A percentile compares a stretch with the other conserved stretches of the same genome.
phyloP scores from a whole-genome alignment of 2,113 vertebrate genomes.

The Pholis gunnellus region DNA sequence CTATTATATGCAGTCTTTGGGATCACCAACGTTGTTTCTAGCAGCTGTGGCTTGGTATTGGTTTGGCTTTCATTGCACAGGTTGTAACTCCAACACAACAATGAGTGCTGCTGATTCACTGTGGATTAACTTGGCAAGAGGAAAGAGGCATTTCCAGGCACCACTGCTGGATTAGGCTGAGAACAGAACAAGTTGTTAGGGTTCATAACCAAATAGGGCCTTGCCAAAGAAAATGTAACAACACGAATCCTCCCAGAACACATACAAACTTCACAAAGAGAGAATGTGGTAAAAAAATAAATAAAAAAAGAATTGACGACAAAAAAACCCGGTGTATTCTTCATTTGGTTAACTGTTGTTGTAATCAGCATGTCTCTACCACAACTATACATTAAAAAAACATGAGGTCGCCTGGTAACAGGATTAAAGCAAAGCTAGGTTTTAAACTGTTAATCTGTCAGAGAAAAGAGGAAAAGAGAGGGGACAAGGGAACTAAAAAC shows the following conservation, averaged over 20 bases:
- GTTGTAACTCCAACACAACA: background rate
- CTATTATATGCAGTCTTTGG: background rate
- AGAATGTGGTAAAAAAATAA: background rate
- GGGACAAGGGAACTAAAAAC: background rate
- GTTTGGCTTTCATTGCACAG: constrained; percentile 1
- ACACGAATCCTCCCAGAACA: constrained; percentile 3
- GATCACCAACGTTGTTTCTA: background rate
- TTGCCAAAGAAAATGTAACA: constrained; percentile 21
- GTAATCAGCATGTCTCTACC: background rate
- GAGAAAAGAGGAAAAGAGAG: constrained; percentile 9
- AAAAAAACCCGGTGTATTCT: background rate
- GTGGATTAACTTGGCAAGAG: constrained; percentile 21
- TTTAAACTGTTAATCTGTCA: background rate
- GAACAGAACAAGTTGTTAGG: constrained; percentile 33
- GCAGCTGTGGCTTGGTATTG: background rate
- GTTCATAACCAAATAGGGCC: constrained; percentile 28
- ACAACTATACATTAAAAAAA: background rate
- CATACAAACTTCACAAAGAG: background rate
- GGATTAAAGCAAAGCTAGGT: constrained; percentile 18
- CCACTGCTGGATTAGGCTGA: constrained; percentile 36
- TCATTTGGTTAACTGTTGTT: background rate
- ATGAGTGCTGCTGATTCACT: background rate
- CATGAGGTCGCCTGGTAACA: constrained; percentile 2
- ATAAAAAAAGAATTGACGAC: background rate
- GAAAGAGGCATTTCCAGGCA: constrained; percentile 12